Percentiles rank a stretch among this genome's conserved stretches.
Conservation (phyloP, 2,797 vertebrate genomes). For the Pteropus rufus region DNA sequence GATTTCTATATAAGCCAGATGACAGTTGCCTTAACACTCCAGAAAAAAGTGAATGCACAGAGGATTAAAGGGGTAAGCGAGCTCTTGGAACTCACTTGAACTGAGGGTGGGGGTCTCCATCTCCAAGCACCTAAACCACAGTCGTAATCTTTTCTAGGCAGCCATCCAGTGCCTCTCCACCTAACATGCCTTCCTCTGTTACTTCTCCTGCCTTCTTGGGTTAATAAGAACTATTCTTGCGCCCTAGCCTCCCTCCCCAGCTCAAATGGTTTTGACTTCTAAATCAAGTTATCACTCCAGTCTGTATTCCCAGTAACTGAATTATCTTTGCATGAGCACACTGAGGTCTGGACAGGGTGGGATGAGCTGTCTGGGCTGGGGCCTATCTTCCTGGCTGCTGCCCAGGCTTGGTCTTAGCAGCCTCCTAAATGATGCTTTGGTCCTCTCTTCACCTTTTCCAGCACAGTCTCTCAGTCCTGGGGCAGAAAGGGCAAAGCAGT, state of each 20-base stretch:
- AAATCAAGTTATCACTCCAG: slow-evolving; percentile 65
- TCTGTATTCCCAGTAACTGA: slow-evolving; percentile 59
- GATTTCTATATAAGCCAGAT: not conserved
- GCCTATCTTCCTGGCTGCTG: slow-evolving; percentile 31
- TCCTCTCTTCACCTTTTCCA: not conserved
- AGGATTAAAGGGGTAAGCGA: not conserved
- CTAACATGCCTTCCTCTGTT: not conserved
- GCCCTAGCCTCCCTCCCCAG: not conserved
- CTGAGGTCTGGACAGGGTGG: not conserved
- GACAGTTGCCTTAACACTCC: not conserved
- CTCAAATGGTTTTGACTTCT: slow-evolving; percentile 50
- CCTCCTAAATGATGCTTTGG: not conserved
- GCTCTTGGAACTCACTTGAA: not conserved
- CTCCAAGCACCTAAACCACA: not conserved
- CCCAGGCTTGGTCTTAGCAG: not conserved
- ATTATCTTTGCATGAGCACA: slow-evolving; percentile 66
- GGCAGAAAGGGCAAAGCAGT: not conserved
- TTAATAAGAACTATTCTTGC: not conserved
- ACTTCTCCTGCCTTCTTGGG: not conserved
- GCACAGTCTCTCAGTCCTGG: not conserved
- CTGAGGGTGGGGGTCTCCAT: not conserved
- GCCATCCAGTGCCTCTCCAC: not conserved
- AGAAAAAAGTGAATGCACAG: not conserved
- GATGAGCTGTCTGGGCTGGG: slow-evolving; percentile 21
- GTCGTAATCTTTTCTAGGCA: not conserved